Conservation (phyloP, 2,888 invertebrate genomes). For the Nasonovia ribisnigri region DNA sequence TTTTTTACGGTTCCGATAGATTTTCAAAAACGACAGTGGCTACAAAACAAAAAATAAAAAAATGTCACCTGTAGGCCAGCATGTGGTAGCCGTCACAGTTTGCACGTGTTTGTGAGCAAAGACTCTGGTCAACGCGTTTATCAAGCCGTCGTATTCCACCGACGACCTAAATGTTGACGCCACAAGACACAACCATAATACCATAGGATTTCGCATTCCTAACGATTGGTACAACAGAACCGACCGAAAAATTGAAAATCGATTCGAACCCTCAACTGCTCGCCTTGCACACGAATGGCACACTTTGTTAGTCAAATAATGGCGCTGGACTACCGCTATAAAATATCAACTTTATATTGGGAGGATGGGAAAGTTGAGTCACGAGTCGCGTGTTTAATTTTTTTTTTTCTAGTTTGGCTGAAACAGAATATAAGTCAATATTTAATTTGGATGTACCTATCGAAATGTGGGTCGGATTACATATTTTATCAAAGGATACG, state of each 20-base stretch:
- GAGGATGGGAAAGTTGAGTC: neutral
- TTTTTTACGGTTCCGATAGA: neutral
- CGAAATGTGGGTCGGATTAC: neutral
- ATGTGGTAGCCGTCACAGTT: conserved; percentile 24
- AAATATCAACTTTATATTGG: neutral
- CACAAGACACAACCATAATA: neutral
- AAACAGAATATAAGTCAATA: neutral
- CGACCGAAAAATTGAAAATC: neutral
- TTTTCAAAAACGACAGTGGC: neutral
- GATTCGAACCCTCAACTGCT: neutral
- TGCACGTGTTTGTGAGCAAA: conserved; percentile 3
- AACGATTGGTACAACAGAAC: neutral
- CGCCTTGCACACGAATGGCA: neutral
- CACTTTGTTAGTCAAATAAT: neutral
- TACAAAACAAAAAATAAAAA: neutral
- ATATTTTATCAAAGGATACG: conserved; percentile 26
- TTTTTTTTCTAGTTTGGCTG: neutral
- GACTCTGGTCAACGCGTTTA: conserved; percentile 1
- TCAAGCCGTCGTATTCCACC: neutral
- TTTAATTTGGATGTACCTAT: neutral
- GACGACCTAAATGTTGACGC: neutral
- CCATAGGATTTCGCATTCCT: neutral
- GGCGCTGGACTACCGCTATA: neutral
- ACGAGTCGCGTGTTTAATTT: neutral
- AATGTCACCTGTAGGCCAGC: conserved; percentile 24